Evolutionary conservation across 2,888 invertebrate species (phyloP).

Genomic region (Standfussiana lucernea): DNA sequence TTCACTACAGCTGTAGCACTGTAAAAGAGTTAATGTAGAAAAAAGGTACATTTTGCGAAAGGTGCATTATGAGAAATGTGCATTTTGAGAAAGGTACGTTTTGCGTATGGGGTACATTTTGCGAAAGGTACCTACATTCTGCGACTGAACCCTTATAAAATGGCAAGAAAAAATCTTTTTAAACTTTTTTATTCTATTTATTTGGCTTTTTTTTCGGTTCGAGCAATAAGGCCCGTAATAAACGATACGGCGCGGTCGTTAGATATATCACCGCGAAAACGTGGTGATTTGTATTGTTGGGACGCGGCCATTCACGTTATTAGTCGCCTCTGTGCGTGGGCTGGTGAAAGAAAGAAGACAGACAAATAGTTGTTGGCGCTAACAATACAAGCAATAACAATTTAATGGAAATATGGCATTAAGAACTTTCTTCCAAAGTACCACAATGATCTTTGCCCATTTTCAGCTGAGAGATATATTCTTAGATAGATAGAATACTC

Average conservation of each 20-base stretch:
- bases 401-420: not conserved
- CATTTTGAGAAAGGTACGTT: too few species aligned
- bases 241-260: constrained; percentile 19
- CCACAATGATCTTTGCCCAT: not conserved
- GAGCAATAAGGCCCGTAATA: constrained; percentile 5
- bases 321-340: not conserved
- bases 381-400: not conserved
- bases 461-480: not conserved
- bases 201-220: constrained; percentile 8
- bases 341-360: not conserved
- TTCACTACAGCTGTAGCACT: too few species aligned
- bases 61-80: too few species aligned
- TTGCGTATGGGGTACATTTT: too few species aligned
- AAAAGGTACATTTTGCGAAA: too few species aligned
- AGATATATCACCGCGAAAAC: constrained; percentile 20
- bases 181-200: not conserved
- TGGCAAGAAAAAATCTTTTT: not conserved
- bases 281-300: constrained; percentile 23
- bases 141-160: too few species aligned
- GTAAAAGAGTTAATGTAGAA: too few species aligned
- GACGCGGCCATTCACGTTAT: constrained; percentile 35
- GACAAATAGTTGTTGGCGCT: not conserved
- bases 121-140: too few species aligned
- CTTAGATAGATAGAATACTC: not conserved
- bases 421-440: not conserved